Base-by-base conservation (phyloP, 2,113 vertebrate genomes). In the Tupaia tana region DNA sequence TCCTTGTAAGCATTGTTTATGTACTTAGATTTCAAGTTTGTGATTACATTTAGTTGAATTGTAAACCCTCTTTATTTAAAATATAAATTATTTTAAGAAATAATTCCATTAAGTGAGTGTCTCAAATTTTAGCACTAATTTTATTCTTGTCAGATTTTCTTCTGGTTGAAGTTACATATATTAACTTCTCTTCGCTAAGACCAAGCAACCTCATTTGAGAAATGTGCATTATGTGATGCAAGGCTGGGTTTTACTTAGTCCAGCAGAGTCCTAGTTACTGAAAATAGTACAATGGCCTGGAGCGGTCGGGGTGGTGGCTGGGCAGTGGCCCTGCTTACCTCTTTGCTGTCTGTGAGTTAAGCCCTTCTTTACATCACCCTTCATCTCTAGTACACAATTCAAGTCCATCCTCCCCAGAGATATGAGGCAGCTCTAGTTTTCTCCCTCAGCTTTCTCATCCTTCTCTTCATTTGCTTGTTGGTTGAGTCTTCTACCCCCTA, bases 51-150 rank as follows among this genome's bases (percentile, higher is more conserved):
- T 92, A 80, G 73, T 59, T 74, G 63, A 73, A 80, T 70, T 91
- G 69, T 86, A 54, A 90, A 89, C 27, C 4, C 5, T 89, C 71
- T 83, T 91, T 59, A 70, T 88, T 87, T 91, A 86, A 91, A 89
- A n/a, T 16, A 43, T 25, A 91, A 86, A 84, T 80, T n/a, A 59
- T 20, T 86, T 59, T 79, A 56, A 91, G 43, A 43, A 43, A 43
- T 43, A 94, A 82, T 75, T 31, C 6, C 7, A 31, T 6, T 4
- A 85, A 85, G 34, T 67, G 22, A 83, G 61, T n/a, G 84, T 93
- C 54, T 94, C 78, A 79, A 69, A 90, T 86, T 59, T 78, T 64
- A 59, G 12, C 34, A 69, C 24, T 74, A 63, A 71, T 86, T 95
- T 74, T 61, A 54, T 69, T 67, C 19, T 88, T 88, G 16, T 61